A percentile compares a stretch with the other conserved stretches of the same genome.
phyloP scores from a whole-genome alignment of 2,888 invertebrate genomes.

The Amphipyra berbera region DNA sequence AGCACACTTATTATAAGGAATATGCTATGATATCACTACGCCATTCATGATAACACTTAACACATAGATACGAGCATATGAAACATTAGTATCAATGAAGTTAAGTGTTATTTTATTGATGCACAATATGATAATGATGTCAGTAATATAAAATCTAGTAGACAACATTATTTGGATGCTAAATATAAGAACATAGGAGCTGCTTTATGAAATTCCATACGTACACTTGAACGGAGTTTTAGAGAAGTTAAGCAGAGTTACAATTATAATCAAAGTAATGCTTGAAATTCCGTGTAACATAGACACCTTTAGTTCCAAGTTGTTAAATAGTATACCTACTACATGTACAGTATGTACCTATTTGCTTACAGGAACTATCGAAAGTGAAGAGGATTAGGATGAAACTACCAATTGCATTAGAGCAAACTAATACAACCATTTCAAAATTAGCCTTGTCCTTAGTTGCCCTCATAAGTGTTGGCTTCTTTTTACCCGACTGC shows the following conservation, averaged over 20 bases:
- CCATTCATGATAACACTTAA: slow-evolving; percentile 44
- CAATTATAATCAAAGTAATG: not conserved
- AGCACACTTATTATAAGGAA: slow-evolving; percentile 35
- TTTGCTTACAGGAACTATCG: no score
- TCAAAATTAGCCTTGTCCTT: no score
- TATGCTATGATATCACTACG: slow-evolving; percentile 42
- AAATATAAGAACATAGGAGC: not conserved
- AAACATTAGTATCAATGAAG: slow-evolving; percentile 44
- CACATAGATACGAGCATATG: slow-evolving; percentile 22
- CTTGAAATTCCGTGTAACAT: not conserved
- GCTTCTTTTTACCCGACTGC: no score
- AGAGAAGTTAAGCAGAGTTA: not conserved
- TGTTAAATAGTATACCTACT: no score
- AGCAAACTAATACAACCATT: no score
- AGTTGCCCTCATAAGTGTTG: no score
- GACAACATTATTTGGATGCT: not conserved
- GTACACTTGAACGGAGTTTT: not conserved
- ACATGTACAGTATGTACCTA: no score
- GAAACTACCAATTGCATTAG: no score
- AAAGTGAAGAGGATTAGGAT: no score
- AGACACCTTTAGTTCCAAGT: no score
- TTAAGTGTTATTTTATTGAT: slow-evolving; percentile 47
- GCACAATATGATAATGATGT: slow-evolving; percentile 18
- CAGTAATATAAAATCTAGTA: slow-evolving; percentile 3
- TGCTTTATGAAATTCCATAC: not conserved